Percentiles rank a stretch among this genome's conserved stretches.
phyloP scores from a whole-genome alignment of 2,797 vertebrate genomes.

The Rhynchonycteris naso region DNA sequence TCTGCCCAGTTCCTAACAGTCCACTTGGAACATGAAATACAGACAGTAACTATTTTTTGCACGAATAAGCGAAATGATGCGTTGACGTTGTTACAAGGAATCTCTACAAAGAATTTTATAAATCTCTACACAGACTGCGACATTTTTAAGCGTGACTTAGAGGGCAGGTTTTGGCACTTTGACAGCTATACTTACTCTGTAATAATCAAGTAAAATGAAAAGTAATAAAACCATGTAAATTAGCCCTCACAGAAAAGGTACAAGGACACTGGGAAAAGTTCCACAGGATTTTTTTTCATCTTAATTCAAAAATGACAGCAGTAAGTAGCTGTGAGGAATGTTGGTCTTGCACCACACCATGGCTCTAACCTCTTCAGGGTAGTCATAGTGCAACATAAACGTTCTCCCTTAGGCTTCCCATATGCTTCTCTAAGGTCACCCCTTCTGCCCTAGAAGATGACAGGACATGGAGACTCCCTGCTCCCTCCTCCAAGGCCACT shows the following conservation, averaged over 20 bases:
- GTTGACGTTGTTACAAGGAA: background rate
- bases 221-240: slow-evolving; percentile 27
- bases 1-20: background rate
- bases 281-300: background rate
- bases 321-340: background rate
- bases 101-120: background rate
- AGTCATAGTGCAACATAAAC: background rate
- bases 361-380: background rate
- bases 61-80: slow-evolving; percentile 15
- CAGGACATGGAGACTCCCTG: background rate
- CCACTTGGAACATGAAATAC: background rate
- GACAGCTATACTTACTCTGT: background rate
- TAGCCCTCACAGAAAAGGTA: background rate
- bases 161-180: background rate
- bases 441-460: background rate
- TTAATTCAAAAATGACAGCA: background rate
- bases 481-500: background rate
- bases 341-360: background rate
- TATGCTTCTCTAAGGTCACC: background rate
- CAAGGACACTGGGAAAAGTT: background rate
- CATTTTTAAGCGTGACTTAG: background rate
- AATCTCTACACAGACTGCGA: background rate
- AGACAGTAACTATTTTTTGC: background rate
- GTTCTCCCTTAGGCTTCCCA: background rate
- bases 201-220: background rate